A percentile compares a stretch with the other conserved stretches of the same genome.
Conservation (phyloP, 2,797 vertebrate species). For the Valencia hispanica region DNA sequence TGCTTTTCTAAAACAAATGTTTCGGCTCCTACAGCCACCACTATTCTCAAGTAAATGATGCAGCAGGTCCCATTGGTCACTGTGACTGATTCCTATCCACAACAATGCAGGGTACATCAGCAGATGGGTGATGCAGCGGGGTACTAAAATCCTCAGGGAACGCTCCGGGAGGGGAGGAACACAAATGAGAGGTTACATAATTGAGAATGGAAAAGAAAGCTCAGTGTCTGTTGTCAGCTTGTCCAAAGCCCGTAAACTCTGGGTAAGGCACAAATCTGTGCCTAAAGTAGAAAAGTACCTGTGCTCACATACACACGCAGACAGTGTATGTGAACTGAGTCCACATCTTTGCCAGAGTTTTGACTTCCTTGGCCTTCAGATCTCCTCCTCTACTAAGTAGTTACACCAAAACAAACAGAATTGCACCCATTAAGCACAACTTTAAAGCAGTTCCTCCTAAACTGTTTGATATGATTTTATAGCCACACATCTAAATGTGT, state of each 20-base stretch:
- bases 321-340: not conserved
- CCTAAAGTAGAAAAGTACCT: not conserved
- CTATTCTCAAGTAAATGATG: constrained; percentile 6
- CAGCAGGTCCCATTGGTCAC: constrained; percentile 10
- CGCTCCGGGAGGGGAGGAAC: constrained; percentile 16
- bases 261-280: constrained; percentile 46
- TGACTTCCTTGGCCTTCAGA: not conserved
- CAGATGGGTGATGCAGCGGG: not conserved
- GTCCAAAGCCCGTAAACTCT: constrained; percentile 19
- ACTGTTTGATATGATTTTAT: not conserved
- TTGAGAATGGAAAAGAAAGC: constrained; percentile 9
- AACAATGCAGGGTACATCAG: constrained; percentile 7
- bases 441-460: not conserved
- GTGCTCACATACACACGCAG: not conserved
- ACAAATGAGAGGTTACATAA: constrained; percentile 56
- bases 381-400: not conserved
- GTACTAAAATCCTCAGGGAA: constrained; percentile 32
- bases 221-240: not conserved
- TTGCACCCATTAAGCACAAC: not conserved
- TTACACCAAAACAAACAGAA: not conserved
- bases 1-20: not conserved
- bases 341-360: not conserved
- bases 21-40: not conserved
- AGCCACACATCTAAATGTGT: not conserved
- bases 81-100: not conserved